Evolutionary conservation across 2,797 vertebrate genomes (phyloP), one percentile per base, ranked within the genome.

Genomic region (Arnoldichthys spilopterus): DNA sequence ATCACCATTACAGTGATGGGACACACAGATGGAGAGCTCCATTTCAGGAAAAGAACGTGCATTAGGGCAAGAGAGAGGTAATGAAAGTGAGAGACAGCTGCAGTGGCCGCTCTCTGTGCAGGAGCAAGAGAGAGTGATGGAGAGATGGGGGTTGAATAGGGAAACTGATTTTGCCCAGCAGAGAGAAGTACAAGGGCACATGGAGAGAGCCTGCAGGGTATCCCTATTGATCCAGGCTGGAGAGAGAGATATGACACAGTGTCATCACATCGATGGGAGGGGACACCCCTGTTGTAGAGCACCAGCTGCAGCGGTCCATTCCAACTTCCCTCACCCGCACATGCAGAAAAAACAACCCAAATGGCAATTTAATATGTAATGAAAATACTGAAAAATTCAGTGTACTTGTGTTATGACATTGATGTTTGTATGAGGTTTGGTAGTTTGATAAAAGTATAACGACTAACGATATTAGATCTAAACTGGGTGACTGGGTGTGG

Each of bases 41-140:
- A 79, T 68, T 79, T 74, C 53, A 32, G 74, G 64, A 68, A 59
- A 49, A 59, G 34, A 74, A 71, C 64, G 53, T 53, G 64, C 62
- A 64, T 81, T 80, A 61, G 70, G 62, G 66, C 30, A 68, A 64
- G 72, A 5, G 58, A 77, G 63, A 64, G n/a, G 49, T 82, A 77
- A 74, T 54, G 72, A 76, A 69, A 63, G 20, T 74, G 51, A 64
- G 30, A 58, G 37, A 63, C 43, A 26, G 47, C 30, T 61, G 37
- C 59, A 74, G 59, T 34, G 64, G 15, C 16, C 5, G 13, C 24
- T 45, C 40, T 70, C 43, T 37, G 61, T 77, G 63, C 45, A 77
- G 70, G 56, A 59, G 47, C 63, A 71, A 71, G 37, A 49, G 13
- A 53, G 59, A 73, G 78, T 16, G n/a, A 43, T 37, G 37, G 63